Evolutionary conservation across 2,113 vertebrate species (phyloP), one percentile per base, ranked within the genome.

Genomic region (Oxygymnocypris stewartii): DNA sequence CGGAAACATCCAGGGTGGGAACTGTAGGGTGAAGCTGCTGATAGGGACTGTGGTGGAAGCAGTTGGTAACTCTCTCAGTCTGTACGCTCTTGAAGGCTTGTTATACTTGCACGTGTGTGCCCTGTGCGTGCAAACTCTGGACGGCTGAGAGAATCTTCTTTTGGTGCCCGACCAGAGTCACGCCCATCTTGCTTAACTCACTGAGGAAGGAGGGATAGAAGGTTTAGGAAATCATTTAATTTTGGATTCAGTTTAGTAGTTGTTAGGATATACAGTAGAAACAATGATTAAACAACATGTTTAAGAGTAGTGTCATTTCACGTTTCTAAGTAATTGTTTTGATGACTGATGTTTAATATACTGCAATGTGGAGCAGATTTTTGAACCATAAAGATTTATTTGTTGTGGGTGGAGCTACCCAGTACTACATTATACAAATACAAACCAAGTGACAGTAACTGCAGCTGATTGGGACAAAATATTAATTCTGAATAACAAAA

Each of bases 81-180:
- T 84, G 79, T 86, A 59, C 14, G 20, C 73, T 69, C 78, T 47
- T 20, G 59, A 57, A 78, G 79, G 61, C 74, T 84, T 91, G 92
- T 95, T 95, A 95, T 94, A 96, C 95, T 91, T 95, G 95, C 81
- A 96, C 90, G 25, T 96, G 95, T 8, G 94, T 93, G 89, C 94
- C 95, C 90, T 95, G 94, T 89, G 92, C 91, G 85, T 95, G 94
- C 87, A 95, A 93, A 91, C 89, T 92, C 89, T 96, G 94, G 91
- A 92, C 90, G 35, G 93, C 92, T 79, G 94, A 93, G 82, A 96
- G 89, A 89, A 96, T 95, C 92, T 95, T 95, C 91, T 95, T 95
- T 92, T 96, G 95, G 91, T 96, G 95, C 40, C 94, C 94, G 0
- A 94, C 92, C 69, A 96, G 89, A 81, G 85, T 92, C 84, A 96